phyloP scores from a whole-genome alignment of 1,140 invertebrate genomes.

The Hypsibius dujardini region DNA sequence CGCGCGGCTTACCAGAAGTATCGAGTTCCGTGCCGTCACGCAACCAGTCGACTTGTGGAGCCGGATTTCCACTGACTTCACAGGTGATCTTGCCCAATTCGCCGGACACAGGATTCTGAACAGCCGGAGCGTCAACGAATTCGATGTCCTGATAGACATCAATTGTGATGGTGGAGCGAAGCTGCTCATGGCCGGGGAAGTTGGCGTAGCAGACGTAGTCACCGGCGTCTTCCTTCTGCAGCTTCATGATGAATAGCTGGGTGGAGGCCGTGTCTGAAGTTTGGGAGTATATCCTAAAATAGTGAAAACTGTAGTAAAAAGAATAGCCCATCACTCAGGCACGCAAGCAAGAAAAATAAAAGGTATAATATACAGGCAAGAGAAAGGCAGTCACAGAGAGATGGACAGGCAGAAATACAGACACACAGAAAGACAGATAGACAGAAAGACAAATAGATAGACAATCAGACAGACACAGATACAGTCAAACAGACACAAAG shows the following conservation, averaged over 20 bases:
- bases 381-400: no score
- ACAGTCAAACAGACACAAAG: no score
- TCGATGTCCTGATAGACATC: slow-evolving; percentile 49
- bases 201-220: background rate
- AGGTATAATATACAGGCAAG: no score
- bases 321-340: no score
- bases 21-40: slow-evolving; percentile 47
- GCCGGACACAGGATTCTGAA: slow-evolving; percentile 60
- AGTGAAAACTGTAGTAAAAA: no score
- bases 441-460: no score
- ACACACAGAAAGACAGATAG: no score
- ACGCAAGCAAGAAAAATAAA: no score
- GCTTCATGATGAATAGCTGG: background rate
- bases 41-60: slow-evolving; percentile 62
- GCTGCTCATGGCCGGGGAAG: background rate
- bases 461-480: no score
- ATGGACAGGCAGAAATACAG: no score
- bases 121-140: slow-evolving; percentile 60
- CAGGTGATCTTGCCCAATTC: slow-evolving; percentile 58
- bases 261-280: background rate
- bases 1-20: slow-evolving; percentile 23
- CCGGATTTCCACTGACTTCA: slow-evolving; percentile 60
- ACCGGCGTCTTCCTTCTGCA: background rate
- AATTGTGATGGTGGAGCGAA: background rate
- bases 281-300: no score